Conservation (phyloP, 2,797 vertebrate genomes). For the Syngnathus acus region DNA sequence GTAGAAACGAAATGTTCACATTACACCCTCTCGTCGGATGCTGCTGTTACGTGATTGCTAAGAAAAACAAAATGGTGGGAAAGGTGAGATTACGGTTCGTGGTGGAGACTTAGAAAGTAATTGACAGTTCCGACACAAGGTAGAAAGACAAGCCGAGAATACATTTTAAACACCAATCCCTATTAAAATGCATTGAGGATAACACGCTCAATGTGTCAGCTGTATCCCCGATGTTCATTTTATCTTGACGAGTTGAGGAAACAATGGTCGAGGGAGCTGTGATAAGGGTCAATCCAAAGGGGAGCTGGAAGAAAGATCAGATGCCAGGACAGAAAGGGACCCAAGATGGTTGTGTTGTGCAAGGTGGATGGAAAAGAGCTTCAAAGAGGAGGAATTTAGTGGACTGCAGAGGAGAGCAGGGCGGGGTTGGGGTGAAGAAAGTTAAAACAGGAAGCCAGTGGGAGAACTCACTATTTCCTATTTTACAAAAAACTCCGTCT, state of each 20-base stretch:
- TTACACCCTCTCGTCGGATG: not conserved
- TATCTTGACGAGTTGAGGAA: not conserved
- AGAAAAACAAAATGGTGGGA: not conserved
- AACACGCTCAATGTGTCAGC: not conserved
- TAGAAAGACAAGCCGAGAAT: not conserved
- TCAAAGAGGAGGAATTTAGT: slow-evolving; percentile 1
- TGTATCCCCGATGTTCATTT: not conserved
- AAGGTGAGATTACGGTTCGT: not conserved
- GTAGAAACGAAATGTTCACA: not conserved
- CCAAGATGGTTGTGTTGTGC: not conserved
- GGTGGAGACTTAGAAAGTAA: not conserved
- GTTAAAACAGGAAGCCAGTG: slow-evolving; percentile 6
- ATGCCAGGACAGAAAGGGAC: not conserved
- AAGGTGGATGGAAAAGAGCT: not conserved
- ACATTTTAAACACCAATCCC: not conserved
- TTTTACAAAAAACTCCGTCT: not conserved
- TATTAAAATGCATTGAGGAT: not conserved
- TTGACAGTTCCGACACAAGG: not conserved
- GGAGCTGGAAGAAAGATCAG: slow-evolving; percentile 2
- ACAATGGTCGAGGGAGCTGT: not conserved
- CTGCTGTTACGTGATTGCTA: not conserved
- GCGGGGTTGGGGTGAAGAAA: not conserved
- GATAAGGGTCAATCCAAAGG: not conserved
- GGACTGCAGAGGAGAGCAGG: not conserved
- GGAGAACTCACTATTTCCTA: slow-evolving; percentile 19